Base-by-base conservation (phyloP, 2,888 invertebrate species). In the Acrobasis consociella region DNA sequence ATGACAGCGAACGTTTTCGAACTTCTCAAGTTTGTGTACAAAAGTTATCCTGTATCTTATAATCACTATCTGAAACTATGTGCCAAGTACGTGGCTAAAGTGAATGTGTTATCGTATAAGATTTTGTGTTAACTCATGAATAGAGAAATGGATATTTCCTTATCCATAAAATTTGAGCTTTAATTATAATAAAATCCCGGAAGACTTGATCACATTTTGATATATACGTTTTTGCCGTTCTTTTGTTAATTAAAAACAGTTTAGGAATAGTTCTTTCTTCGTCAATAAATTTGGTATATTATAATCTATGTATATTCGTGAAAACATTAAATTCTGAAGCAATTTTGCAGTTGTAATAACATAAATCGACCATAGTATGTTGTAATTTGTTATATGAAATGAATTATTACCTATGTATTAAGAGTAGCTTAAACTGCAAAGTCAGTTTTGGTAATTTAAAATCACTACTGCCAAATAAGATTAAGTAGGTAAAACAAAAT, bases 161-260 rank as follows among this genome's bases (percentile, higher is more conserved):
- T 80, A 85, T 85, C 85, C 83, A 86, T 84, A 81, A 82, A 85
- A 86, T 87, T 89, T 89, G 88, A 92, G 91, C 91, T 92, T 92
- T 92, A 92, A 92, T 89, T 90, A 91, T 88, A 82, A 84, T 89
- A 88, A 89, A 87, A 86, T 85, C 80, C 83, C 72, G 80, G 82
- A 85, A 83, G 84, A 87, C 83, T 85, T 80, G 70, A 76, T 81
- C 72, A 74, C 75, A 80, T 77, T 78, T 75, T 72, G 65, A 71
- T 68, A 64, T 65, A 74, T 75, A 67, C 65, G 66, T 78, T 79
- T 70, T 68, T 64, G 70, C 73, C 65, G 69, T 69, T 63, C 73
- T 69, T 69, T 69, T 66, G 70, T 76, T 73, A 69, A 64, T 67
- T 51, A 46, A 46, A 52, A 72, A 76, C 77, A 78, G 74, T 78